Base-by-base conservation (phyloP, 1,140 invertebrate species). In the Oryzaephilus surinamensis region DNA sequence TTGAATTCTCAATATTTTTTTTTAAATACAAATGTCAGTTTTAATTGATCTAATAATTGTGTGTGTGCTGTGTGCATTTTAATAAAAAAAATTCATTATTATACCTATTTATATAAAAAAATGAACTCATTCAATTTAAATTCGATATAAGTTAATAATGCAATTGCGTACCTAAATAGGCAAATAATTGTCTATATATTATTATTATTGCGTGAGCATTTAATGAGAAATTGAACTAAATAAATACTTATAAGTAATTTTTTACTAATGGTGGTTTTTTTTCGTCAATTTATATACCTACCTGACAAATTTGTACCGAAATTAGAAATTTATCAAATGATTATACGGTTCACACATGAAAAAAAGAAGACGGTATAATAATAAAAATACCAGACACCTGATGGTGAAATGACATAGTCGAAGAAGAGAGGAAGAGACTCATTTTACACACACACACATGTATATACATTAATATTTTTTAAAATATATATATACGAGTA, bases 371-470 rank as follows among this genome's bases (percentile, higher is more conserved):
- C 16, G 23, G 17, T 17, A 27, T n/a, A 27, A 18, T 18, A 38
- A 17, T 19, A 29, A 11, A n/a, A n/a, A 11, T 17, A 23, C 7
- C 18, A 50, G 41, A 50, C 52, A 57, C 52, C 55, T 57, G 55
- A 53, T 50, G 46, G 38, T 39, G 40, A 50, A 57, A 54, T 54
- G 55, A 55, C 50, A 57, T 38, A 52, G 37, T 38, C 36, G 45
- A n/a, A n/a, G n/a, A n/a, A n/a, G 13, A 50, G 42, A 55, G 55
- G 55, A 57, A 57, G 55, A 43, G 35, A 48, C 41, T 57, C 51
- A 57, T 57, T 57, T 57, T 34, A 26, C 23, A 7, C 16, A 11
- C 23, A 36, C n/a, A n/a, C n/a, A n/a, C n/a, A n/a, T n/a, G n/a
- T n/a, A n/a, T n/a, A n/a, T n/a, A n/a, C n/a, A n/a, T n/a, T n/a